Percentiles rank a stretch among this genome's conserved stretches.
These are phyloP conservation scores for Euproctis similis DNA, from an alignment of 2,888 invertebrate genomes.

Conservation along the genomic window DNA sequence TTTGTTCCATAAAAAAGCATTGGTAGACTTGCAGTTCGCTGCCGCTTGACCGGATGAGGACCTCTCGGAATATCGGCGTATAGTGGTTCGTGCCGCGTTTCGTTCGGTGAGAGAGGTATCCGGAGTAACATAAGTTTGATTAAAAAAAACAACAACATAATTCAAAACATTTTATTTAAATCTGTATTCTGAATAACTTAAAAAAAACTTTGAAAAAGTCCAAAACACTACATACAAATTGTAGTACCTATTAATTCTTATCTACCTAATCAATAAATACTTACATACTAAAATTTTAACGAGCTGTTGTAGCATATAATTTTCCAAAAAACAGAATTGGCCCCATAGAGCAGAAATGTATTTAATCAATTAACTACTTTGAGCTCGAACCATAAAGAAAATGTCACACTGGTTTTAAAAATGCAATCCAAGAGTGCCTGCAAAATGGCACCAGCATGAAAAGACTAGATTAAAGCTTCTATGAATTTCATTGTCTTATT, in stretches of 20 bases:
- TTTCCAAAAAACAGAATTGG: constrained; percentile 52
- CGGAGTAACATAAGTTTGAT: no score
- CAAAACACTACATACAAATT: constrained; percentile 63
- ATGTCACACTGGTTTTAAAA: constrained; percentile 44
- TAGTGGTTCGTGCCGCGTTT: no score
- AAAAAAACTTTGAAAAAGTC: constrained; percentile 65
- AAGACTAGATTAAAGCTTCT: constrained; percentile 75
- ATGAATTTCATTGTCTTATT: constrained; percentile 55
- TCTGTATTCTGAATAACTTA: constrained; percentile 69
- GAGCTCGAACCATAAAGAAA: constrained; percentile 40
- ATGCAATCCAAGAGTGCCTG: constrained; percentile 46
- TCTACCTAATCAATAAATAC: constrained; percentile 68
- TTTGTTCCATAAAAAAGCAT: no score
- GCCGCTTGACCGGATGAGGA: no score
- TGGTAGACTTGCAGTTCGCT: no score
- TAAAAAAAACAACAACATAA: constrained; percentile 23
- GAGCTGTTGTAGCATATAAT: constrained; percentile 42
- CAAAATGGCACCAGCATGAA: constrained; percentile 62
- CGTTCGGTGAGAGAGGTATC: no score
- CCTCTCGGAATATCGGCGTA: no score
- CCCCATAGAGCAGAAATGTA: constrained; percentile 56
- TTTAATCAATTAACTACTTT: constrained; percentile 23
- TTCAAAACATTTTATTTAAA: constrained; percentile 68
- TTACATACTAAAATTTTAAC: constrained; percentile 56
- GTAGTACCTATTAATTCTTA: constrained; percentile 26